phyloP scores from a whole-genome alignment of 2,888 invertebrate species.

The Brenthis ino region DNA sequence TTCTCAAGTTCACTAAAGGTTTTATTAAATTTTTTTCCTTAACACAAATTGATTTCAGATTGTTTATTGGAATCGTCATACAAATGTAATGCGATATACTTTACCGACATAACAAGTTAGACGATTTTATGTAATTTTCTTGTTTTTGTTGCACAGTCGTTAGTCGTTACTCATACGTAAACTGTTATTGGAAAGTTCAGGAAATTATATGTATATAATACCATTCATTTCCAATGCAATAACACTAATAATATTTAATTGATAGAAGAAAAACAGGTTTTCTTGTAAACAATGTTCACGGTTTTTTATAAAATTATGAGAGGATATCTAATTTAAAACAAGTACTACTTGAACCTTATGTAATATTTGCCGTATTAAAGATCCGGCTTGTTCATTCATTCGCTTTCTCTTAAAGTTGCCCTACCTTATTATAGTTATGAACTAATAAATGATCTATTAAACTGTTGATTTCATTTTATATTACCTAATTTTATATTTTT shows the following conservation, averaged over 20 bases:
- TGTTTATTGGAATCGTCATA: background rate
- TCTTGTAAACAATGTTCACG: too few relatives aligned
- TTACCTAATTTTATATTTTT: too few relatives aligned
- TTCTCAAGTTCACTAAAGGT: background rate
- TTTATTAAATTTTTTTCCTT: background rate
- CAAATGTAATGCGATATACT: background rate
- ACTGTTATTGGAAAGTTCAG: too few relatives aligned
- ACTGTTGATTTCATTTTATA: too few relatives aligned
- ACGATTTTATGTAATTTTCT: conserved; percentile 4
- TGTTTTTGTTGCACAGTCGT: background rate
- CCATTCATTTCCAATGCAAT: too few relatives aligned
- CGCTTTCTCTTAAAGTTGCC: conserved; percentile 12
- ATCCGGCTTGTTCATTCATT: conserved; percentile 14
- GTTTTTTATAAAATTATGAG: background rate
- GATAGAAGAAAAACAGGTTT: too few relatives aligned
- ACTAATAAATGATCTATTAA: background rate
- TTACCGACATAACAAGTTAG: background rate
- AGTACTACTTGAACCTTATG: conserved; percentile 5
- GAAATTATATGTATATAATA: too few relatives aligned
- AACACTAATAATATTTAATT: too few relatives aligned
- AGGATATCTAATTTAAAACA: background rate
- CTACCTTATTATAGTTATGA: conserved; percentile 4
- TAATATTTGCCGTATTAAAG: conserved; percentile 13
- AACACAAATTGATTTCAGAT: background rate
- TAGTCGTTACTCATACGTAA: too few relatives aligned